Evolutionary conservation across 2,797 vertebrate species (phyloP), one percentile per base, ranked within the genome.

Genomic region (Macrochelys suwanniensis): DNA sequence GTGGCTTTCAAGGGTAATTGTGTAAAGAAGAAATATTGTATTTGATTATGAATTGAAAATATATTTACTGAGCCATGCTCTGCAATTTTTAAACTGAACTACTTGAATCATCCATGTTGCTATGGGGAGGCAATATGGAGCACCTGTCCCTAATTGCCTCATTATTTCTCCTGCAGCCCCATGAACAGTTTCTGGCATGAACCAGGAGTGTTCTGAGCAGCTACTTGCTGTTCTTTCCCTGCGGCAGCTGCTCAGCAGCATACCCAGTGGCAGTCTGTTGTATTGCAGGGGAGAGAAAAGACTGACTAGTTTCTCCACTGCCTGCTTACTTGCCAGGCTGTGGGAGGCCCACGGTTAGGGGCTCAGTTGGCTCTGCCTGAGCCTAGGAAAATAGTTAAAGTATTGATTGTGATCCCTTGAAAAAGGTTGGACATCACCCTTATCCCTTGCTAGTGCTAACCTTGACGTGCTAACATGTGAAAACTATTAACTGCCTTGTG

Each of bases 91-190:
- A 76, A 51, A 21, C 65, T 84, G 61, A 59, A 8, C 5, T 50
- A 3, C 56, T 9, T 78, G 68, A 82, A 0, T 79, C 74, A 26
- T 26, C 56, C 82, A 68, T 92, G 50, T 50, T 74, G 11, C 0
- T 80, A 65, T 2, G 5, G 78, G 54, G 50, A 47, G 31, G 9
- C 19, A 6, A 1, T 9, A 28, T 0, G 56, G 42, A 53, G 74
- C 25, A 5, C 8, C 80, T 37, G 85, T 80, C 17, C n/a, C n/a
- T 7, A n/a, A 68, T 8, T 68, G 8, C 33, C n/a, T 68, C n/a
- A 68, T 21, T 68, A 68, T 68, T 68, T 68, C 25, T 26, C 2
- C 45, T 76, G 47, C 49, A 83, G 53, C 61, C 28, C n/a, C 85
- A 0, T 0, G 0, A 71, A 50, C 31, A 49, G 8, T 45, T 47